These are phyloP conservation scores for Amphiprion percula DNA, from an alignment of 2,113 vertebrate species.

Conservation along the genomic window DNA sequence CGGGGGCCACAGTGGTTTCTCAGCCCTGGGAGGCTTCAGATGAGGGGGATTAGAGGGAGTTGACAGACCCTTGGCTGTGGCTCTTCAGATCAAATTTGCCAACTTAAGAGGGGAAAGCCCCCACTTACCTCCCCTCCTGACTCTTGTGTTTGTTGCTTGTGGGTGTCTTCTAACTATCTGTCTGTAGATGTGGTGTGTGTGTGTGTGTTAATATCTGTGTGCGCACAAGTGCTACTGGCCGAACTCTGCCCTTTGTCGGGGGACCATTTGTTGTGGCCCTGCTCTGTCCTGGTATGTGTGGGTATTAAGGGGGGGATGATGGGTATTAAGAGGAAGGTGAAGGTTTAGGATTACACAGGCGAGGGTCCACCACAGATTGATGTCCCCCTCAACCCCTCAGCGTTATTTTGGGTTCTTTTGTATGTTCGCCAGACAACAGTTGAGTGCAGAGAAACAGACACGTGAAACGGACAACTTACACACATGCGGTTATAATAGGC, in stretches of 20 bases:
- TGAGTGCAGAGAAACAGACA: conserved; percentile 57
- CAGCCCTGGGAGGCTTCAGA: conserved; percentile 42
- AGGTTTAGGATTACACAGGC: conserved; percentile 84
- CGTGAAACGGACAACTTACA: conserved; percentile 40
- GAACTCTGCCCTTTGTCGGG: conserved; percentile 85
- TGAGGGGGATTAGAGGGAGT: conserved; percentile 51
- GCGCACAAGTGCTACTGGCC: conserved; percentile 64
- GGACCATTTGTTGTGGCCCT: conserved; percentile 86
- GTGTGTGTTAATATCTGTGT: neutral
- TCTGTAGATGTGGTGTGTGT: neutral
- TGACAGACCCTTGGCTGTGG: conserved; percentile 67
- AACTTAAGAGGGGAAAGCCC: conserved; percentile 65
- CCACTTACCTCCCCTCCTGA: conserved; percentile 39
- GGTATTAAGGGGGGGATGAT: conserved; percentile 77
- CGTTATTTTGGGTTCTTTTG: conserved; percentile 87
- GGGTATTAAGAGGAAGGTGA: conserved; percentile 83
- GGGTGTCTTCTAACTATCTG: conserved; percentile 27
- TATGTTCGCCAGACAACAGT: conserved; percentile 80
- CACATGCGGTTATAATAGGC: conserved; percentile 49
- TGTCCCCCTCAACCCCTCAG: conserved; percentile 77
- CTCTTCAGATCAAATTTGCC: conserved; percentile 71
- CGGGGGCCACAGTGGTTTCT: conserved; percentile 54
- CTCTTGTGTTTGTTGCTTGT: conserved; percentile 18
- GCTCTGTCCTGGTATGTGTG: conserved; percentile 82
- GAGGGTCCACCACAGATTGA: conserved; percentile 82